These are phyloP conservation scores for Drosophila equinoxialis DNA, from an alignment of 1,140 invertebrate species.

Conservation along the genomic window DNA sequence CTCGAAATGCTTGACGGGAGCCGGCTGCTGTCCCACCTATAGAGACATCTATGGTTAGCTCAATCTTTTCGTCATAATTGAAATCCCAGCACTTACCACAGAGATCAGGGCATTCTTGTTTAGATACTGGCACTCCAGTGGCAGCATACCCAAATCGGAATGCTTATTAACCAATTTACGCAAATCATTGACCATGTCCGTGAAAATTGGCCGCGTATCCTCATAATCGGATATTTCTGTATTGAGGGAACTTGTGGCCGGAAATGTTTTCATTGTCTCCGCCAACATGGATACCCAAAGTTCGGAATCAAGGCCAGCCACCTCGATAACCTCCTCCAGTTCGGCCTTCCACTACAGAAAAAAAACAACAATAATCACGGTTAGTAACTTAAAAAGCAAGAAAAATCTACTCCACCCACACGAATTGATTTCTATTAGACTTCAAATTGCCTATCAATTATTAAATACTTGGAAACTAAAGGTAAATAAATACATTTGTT, in stretches of 20 bases:
- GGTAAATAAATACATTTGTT: too few species aligned
- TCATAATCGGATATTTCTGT: slow-evolving; percentile 92
- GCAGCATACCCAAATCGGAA: slow-evolving; percentile 93
- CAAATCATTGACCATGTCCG: slow-evolving; percentile 94
- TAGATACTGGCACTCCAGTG: slow-evolving; percentile 97
- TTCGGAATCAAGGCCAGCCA: slow-evolving; percentile 95
- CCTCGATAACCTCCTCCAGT: slow-evolving; percentile 96
- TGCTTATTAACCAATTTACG: slow-evolving; percentile 93
- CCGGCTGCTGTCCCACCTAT: slow-evolving; percentile 86
- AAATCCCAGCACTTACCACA: slow-evolving; percentile 86
- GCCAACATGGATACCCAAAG: slow-evolving; percentile 98
- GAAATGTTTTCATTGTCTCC: slow-evolving; percentile 97
- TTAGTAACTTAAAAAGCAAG: slow-evolving; percentile 16
- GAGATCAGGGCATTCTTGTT: slow-evolving; percentile 96
- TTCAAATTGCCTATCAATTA: neutral
- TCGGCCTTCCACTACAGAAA: slow-evolving; percentile 92
- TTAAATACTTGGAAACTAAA: too few species aligned
- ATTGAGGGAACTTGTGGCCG: slow-evolving; percentile 93
- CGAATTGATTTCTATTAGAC: neutral
- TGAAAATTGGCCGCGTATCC: slow-evolving; percentile 94
- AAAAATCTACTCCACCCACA: neutral
- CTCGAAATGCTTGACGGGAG: slow-evolving; percentile 94
- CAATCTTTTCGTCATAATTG: neutral
- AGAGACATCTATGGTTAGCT: slow-evolving; percentile 14
- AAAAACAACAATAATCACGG: neutral